Evolutionary conservation across 1,140 invertebrate genomes (phyloP), one percentile per base, ranked within the genome.

Genomic region (Drosophila hydei): DNA sequence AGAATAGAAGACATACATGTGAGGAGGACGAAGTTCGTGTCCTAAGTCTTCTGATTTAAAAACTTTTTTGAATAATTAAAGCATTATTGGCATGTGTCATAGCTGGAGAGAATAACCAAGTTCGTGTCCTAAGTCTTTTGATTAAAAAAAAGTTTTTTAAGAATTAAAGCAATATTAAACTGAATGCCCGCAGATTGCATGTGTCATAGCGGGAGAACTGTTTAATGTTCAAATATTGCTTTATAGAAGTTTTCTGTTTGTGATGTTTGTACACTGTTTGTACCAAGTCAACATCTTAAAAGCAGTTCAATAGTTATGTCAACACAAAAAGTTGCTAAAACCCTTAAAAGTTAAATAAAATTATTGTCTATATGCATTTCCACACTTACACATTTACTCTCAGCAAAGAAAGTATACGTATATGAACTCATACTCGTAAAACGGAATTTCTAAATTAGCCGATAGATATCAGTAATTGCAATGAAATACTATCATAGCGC

Each of bases 81-180:
- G n/a, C 1, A n/a, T 5, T 16, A 14, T 40, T 40, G 8, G 18
- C 18, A 43, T 11, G 9, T 11, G 18, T 33, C 30, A 33, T 27
- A 27, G 11, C 3, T 11, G 12, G 30, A 11, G 30, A 33, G n/a
- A n/a, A n/a, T n/a, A n/a, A 21, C 18, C 11, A 8, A 74, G 77
- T 80, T 77, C 38, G 77, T 48, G 16, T 48, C 45, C 16, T 70
- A 30, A 72, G 73, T 80, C 78, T 64, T 80, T 73, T 50, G 52
- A 45, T 3, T 27, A 21, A 16, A 4, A 5, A 19, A 0, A 43
- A 19, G 21, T n/a, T n/a, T 33, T 33, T 11, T 11, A 0, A 8
- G 6, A 33, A 33, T 33, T 12, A 33, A 0, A 33, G n/a, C 1
- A n/a, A 6, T 16, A 14, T 40, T 40, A 16, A 40, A 16, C 2